Evolutionary conservation across 1,140 invertebrate genomes (phyloP).

Genomic region (Listronotus bonariensis): DNA sequence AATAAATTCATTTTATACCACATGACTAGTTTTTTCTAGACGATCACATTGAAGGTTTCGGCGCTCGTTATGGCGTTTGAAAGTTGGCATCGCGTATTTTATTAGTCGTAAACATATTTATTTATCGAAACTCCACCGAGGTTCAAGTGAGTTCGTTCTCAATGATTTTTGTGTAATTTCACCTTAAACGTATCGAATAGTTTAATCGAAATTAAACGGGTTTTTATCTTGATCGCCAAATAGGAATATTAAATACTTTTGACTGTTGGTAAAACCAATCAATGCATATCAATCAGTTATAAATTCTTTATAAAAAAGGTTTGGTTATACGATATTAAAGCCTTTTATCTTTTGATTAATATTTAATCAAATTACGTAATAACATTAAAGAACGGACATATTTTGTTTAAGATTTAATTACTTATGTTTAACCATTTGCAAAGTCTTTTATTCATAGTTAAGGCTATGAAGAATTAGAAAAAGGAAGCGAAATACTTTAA

Average conservation of each 20-base stretch:
- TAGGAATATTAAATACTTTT: conserved; percentile 16
- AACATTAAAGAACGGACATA: no score
- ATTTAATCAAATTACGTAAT: no score
- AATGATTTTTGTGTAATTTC: conserved; percentile 48
- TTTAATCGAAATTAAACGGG: conserved; percentile 19
- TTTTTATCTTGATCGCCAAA: conserved; percentile 21
- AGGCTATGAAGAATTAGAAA: no score
- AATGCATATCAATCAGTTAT: no score
- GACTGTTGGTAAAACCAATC: not conserved
- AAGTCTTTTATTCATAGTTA: no score
- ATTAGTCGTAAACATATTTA: conserved; percentile 22
- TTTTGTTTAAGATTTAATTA: no score
- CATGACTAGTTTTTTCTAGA: not conserved
- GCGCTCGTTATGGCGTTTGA: conserved; percentile 41
- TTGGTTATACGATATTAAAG: no score
- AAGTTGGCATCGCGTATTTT: conserved; percentile 22
- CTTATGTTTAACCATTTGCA: no score
- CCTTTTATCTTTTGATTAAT: no score
- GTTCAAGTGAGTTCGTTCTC: conserved; percentile 46
- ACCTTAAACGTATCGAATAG: conserved; percentile 21
- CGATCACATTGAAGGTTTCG: conserved; percentile 32
- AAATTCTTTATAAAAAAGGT: no score
- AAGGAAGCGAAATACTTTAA: no score
- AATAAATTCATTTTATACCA: not conserved
- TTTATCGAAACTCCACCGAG: conserved; percentile 15